These are phyloP conservation scores for Acleris cristana DNA, from an alignment of 2,888 invertebrate genomes.

Conservation along the genomic window DNA sequence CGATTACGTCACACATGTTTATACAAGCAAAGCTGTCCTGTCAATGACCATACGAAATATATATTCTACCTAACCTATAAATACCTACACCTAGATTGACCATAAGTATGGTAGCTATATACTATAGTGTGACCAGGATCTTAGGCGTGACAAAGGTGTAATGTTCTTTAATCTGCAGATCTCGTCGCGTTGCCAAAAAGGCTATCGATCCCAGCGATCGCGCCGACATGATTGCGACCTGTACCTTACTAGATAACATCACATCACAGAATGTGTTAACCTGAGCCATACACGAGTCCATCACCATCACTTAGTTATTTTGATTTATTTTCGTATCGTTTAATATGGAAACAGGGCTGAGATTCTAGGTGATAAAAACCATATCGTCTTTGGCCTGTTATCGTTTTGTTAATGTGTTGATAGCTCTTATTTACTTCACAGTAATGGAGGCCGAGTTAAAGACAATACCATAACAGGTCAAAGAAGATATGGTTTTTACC, in stretches of 20 bases:
- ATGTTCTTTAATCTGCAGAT: conserved; percentile 22
- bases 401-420: no score
- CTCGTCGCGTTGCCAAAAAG: conserved; percentile 12
- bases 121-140: conserved; percentile 2
- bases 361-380: no score
- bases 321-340: no score
- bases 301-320: no score
- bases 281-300: background rate
- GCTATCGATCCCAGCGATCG: conserved; percentile 8
- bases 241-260: background rate
- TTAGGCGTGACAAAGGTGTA: conserved; percentile 23
- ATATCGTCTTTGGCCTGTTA: no score
- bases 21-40: conserved; percentile 44
- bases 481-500: no score
- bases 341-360: no score
- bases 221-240: conserved; percentile 1
- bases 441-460: no score
- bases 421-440: no score
- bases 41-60: conserved; percentile 43
- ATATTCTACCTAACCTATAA: background rate
- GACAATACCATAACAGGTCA: no score
- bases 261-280: background rate
- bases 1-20: conserved; percentile 13
- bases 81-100: background rate
- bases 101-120: background rate